A percentile compares a stretch with the other conserved stretches of the same genome.
phyloP scores from a whole-genome alignment of 2,113 vertebrate genomes.

The Aptenodytes patagonicus region DNA sequence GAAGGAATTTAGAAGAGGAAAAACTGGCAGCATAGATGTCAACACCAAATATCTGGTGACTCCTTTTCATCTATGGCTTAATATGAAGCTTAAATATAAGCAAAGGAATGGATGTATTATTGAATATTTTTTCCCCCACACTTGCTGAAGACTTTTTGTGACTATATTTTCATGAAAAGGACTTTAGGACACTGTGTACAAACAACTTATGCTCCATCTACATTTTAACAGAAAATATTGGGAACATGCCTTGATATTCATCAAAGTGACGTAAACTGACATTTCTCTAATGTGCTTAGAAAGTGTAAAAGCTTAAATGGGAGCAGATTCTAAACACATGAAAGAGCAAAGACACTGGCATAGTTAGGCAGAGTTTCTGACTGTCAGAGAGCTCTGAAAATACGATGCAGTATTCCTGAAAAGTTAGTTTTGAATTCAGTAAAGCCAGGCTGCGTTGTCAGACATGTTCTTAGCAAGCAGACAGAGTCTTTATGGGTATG shows the following conservation, averaged over 20 bases:
- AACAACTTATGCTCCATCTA: not conserved
- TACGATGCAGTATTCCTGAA: not conserved
- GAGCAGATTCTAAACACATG: not conserved
- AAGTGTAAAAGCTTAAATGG: not conserved
- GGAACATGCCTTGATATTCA: not conserved
- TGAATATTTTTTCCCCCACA: not conserved
- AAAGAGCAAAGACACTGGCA: not conserved
- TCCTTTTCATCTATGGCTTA: not conserved
- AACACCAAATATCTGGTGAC: not conserved
- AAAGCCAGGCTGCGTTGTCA: not conserved
- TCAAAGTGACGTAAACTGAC: not conserved
- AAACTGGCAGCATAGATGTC: not conserved
- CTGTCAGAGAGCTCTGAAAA: not conserved
- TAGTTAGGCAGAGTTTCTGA: not conserved
- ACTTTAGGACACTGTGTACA: not conserved
- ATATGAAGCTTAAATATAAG: not conserved
- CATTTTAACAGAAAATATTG: not conserved
- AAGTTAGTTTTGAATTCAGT: not conserved
- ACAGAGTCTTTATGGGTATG: not conserved
- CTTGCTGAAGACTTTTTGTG: not conserved
- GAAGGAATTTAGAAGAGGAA: not conserved
- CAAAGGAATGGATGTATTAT: not conserved
- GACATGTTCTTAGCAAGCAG: not conserved
- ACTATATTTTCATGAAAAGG: not conserved
- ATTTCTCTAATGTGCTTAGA: not conserved